These are phyloP conservation scores for Triplophysa dalaica DNA, from an alignment of 2,113 vertebrate species.

Conservation along the genomic window DNA sequence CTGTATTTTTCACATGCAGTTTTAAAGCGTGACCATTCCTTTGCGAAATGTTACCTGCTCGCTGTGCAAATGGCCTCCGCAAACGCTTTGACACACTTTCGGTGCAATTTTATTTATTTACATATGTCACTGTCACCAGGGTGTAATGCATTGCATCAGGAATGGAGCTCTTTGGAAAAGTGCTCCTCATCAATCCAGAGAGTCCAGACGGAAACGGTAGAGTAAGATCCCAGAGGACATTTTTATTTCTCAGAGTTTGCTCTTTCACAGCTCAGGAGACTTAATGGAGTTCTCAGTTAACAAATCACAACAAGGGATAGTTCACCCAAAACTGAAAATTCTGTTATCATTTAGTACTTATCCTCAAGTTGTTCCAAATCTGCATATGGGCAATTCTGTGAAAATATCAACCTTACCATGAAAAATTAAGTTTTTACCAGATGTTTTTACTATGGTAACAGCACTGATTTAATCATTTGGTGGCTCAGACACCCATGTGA, in stretches of 20 bases:
- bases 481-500: no score
- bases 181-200: slow-evolving; percentile 35
- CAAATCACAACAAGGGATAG: no score
- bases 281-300: no score
- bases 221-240: background rate
- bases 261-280: no score
- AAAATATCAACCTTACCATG: no score
- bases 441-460: no score
- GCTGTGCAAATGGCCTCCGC: slow-evolving; percentile 2
- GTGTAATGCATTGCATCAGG: slow-evolving; percentile 30
- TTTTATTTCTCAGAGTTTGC: background rate
- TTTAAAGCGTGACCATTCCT: slow-evolving; percentile 27
- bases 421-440: no score
- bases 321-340: no score
- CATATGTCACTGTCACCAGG: slow-evolving; percentile 29
- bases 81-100: slow-evolving; percentile 25
- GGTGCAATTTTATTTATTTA: slow-evolving; percentile 34
- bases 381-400: no score
- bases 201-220: background rate
- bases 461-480: no score
- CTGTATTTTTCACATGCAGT: background rate
- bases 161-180: slow-evolving; percentile 32
- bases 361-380: no score
- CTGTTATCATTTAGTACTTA: no score
- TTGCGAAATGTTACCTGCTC: background rate